These are phyloP conservation scores for Clarias pachynema DNA, from an alignment of 2,797 vertebrate genomes.

Conservation along the genomic window DNA sequence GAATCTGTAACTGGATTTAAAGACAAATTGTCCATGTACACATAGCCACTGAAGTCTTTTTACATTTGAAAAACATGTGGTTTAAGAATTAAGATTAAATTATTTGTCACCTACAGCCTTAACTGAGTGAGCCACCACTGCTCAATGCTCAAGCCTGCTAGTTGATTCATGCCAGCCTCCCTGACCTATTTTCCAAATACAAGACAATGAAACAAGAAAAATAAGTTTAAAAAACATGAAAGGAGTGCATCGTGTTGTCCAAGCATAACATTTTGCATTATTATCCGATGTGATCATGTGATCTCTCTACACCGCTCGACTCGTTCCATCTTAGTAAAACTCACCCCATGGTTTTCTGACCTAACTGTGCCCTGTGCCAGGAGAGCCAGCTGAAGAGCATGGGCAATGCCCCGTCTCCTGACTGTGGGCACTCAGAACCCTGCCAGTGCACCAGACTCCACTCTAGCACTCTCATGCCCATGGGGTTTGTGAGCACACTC, in stretches of 20 bases:
- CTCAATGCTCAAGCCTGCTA: neutral
- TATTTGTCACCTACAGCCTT: too few species aligned
- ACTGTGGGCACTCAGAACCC: slow-evolving; percentile 63
- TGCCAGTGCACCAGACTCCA: slow-evolving; percentile 58
- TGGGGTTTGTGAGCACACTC: slow-evolving; percentile 32
- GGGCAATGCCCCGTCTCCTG: slow-evolving; percentile 54
- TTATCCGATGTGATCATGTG: neutral
- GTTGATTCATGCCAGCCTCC: neutral
- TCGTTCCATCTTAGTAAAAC: slow-evolving; percentile 1
- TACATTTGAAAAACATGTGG: neutral
- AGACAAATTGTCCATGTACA: too few species aligned
- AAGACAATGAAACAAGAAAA: neutral
- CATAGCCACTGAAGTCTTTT: too few species aligned
- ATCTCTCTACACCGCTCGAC: neutral
- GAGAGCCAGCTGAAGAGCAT: slow-evolving; percentile 66
- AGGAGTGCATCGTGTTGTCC: neutral
- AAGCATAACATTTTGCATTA: neutral
- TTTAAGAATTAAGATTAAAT: too few species aligned
- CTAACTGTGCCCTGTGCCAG: slow-evolving; percentile 56
- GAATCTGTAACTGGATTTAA: too few species aligned
- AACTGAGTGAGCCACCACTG: too few species aligned
- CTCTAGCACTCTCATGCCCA: slow-evolving; percentile 35
- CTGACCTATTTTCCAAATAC: neutral
- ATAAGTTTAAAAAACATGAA: too few species aligned
- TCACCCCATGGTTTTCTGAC: slow-evolving; percentile 31